These are phyloP conservation scores for Dasyurus viverrinus DNA, from an alignment of 2,113 vertebrate genomes.

Conservation along the genomic window DNA sequence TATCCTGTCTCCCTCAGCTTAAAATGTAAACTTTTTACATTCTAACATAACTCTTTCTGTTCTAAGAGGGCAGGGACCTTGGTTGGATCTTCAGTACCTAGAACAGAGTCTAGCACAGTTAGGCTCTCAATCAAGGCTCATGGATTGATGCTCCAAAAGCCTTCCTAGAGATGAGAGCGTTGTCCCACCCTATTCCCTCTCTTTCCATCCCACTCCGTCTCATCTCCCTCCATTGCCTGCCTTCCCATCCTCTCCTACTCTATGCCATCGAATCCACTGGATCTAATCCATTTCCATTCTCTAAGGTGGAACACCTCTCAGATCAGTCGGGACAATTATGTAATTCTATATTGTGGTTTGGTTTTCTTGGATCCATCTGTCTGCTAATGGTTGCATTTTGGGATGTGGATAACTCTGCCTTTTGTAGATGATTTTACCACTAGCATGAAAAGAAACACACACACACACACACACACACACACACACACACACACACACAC, in stretches of 20 bases:
- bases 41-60: neutral
- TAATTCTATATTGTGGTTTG: neutral
- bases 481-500: neutral
- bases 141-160: neutral
- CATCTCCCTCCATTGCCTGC: no score
- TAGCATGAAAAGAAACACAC: neutral
- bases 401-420: neutral
- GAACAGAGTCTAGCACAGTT: neutral
- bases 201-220: no score
- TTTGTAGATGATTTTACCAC: neutral
- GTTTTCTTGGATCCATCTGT: neutral
- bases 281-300: neutral
- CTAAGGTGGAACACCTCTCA: neutral
- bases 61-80: neutral
- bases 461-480: no score
- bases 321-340: neutral
- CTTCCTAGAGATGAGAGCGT: neutral
- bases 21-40: neutral
- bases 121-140: neutral
- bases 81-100: neutral
- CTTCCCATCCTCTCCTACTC: no score
- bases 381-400: neutral
- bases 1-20: neutral
- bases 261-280: neutral
- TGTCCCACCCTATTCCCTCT: no score